Evolutionary conservation across 1,140 invertebrate species (phyloP), one percentile per base, ranked within the genome.

Genomic region (Oryzaephilus surinamensis): DNA sequence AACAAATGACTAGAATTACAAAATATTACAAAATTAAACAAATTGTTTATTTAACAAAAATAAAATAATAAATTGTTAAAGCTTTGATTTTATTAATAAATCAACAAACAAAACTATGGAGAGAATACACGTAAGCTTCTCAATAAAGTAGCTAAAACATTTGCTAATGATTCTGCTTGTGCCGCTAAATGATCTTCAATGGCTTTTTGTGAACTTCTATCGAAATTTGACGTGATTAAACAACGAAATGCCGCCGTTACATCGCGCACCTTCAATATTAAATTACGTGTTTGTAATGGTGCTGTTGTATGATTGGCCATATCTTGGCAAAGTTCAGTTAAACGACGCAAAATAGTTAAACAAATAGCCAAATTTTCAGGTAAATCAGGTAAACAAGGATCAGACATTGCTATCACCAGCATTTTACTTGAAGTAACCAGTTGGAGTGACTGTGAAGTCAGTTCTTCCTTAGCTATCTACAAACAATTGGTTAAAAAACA

Each of bases 341-440:
- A 65, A 21, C 72, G 57, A 6, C 80, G 65, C 4, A 87, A 61
- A 27, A 82, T 74, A 1, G 73, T 71, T 23, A 86, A 62, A 51
- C 83, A 86, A 38, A 76, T 72, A 0, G 76, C 73, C 2, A 87
- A 62, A 43, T 82, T 79, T 15, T 74, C 67, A 3, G 72, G 65
- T 16, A 73, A 62, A 30, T 74, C 61, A 12, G 79, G 65, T 30
- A 71, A 51, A 3, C 69, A 69, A 11, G 62, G 55, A 36, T 79
- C 71, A 0, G 80, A 84, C 54, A 85, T 77, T 30, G 79, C 77
- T 29, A 84, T 81, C 8, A 92, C 86, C 42, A 93, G 68, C 23
- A 81, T 65, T 47, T 91, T 86, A 6, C 84, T 87, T 16, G 84
- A 79, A 0, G 81, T 84, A 21, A 91, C 85, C 50, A 91, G 73